phyloP scores from a whole-genome alignment of 2,113 vertebrate species.

The Hemichromis elongatus region DNA sequence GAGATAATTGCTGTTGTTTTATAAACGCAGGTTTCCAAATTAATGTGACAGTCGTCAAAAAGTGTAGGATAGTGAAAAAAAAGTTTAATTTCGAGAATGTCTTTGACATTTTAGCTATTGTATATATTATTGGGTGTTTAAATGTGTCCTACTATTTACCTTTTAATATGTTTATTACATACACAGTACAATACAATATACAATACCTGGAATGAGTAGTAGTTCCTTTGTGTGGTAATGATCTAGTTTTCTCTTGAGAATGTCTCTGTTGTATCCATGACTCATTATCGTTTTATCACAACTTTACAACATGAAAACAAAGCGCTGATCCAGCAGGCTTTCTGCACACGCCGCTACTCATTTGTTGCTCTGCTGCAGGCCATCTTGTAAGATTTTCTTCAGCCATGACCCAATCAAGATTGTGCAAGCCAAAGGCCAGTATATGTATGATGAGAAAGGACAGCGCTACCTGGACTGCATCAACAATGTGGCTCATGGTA shows the following conservation, averaged over 20 bases:
- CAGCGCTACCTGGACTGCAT: conserved; percentile 90
- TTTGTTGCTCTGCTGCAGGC: conserved; percentile 66
- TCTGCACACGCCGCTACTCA: neutral
- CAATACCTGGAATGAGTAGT: neutral
- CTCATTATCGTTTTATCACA: neutral
- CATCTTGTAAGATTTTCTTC: conserved; percentile 96
- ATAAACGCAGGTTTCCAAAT: neutral
- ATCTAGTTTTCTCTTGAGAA: neutral
- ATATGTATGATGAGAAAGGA: conserved; percentile 92
- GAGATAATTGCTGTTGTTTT: conserved; percentile 9
- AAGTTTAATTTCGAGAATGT: neutral
- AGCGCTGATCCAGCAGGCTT: neutral
- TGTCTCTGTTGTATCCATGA: neutral
- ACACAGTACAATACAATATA: neutral
- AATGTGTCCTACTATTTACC: neutral
- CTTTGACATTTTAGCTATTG: neutral
- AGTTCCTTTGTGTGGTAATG: neutral
- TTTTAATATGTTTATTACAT: neutral
- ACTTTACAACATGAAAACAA: neutral
- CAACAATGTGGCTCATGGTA: conserved; percentile 97
- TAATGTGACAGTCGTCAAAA: neutral
- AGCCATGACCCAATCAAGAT: conserved; percentile 93
- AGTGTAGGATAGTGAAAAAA: neutral
- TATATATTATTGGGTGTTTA: neutral
- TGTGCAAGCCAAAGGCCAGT: conserved; percentile 84